These are phyloP conservation scores for Tokudaia muenninki DNA, from an alignment of 2,797 vertebrate species.

Conservation along the genomic window DNA sequence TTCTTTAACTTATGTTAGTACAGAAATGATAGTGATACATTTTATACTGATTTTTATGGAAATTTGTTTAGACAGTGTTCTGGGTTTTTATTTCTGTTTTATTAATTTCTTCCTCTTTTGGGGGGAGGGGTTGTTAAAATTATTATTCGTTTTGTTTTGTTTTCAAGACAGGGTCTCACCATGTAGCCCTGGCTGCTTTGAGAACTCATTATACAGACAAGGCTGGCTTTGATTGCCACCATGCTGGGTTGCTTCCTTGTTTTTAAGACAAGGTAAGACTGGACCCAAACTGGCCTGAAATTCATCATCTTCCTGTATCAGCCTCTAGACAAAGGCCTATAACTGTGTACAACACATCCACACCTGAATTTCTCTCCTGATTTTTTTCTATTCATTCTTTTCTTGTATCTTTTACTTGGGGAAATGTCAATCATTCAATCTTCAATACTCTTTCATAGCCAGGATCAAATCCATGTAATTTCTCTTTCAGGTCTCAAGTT, in stretches of 20 bases:
- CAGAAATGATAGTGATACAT: conserved; percentile 11
- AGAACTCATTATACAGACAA: not conserved
- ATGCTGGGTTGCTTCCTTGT: not conserved
- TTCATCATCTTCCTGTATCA: not conserved
- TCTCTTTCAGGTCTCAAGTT: not conserved
- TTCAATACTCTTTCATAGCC: not conserved
- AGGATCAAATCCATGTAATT: not conserved
- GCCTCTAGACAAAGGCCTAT: not conserved
- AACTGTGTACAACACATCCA: too few species aligned
- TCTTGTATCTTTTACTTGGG: not conserved
- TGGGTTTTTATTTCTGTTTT: not conserved
- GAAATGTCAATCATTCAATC: not conserved
- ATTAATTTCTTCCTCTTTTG: not conserved
- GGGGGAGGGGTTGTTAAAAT: not conserved
- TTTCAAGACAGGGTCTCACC: not conserved
- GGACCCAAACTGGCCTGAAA: not conserved
- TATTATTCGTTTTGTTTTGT: not conserved
- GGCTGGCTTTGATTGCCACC: not conserved
- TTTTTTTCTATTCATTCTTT: not conserved
- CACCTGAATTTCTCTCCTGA: not conserved
- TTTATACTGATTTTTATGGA: not conserved
- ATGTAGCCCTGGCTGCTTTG: not conserved
- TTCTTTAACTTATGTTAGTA: conserved; percentile 40
- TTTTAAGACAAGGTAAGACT: not conserved
- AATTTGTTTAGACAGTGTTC: not conserved